Base-by-base conservation (phyloP, 2,888 invertebrate species). In the Osmoderma eremita region DNA sequence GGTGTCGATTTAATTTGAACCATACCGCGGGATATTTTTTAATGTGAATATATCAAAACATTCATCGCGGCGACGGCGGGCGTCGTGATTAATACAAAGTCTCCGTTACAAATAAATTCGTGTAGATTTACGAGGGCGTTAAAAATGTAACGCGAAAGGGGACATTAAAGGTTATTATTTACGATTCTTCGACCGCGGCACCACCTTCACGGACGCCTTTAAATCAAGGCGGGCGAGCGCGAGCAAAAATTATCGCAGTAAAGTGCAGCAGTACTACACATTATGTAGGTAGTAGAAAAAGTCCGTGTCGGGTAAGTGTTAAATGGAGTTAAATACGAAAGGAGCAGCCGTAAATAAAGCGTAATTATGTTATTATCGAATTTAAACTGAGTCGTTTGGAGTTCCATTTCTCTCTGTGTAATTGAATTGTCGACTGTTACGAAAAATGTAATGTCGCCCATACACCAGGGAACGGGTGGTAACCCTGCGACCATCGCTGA, bases 311-410 rank as follows among this genome's bases (percentile, higher is more conserved):
- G 56, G 58, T 58, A 48, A 56, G 58, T 65, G 56, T 56, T 65
- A 65, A 65, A 65, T 65, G 50, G 65, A 67, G 54, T 36, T 65
- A 62, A 49, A 61, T 65, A 63, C 61, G 65, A 69, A 54, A 53
- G 41, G 65, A 67, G 49, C 48, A 62, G 65, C 64, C 49, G 67
- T 71, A 71, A 71, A 71, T 65, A 63, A 63, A 48, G 51, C 50
- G 64, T 71, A 71, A 71, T 69, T 71, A 68, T 65, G 65, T 69
- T 70, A 67, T 70, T 70, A 71, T 70, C 70, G 67, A 68, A 67
- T 69, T 67, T 70, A 68, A 66, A 66, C 64, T 24, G 63, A 54
- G 54, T 42, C 63, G 53, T 63, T 53, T 38, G 38, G 38, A 53
- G 53, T 64, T 58, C 58, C 65, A 50, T 65, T 65, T 58, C 49